Evolutionary conservation across 2,113 vertebrate species (phyloP), one percentile per base, ranked within the genome.

Genomic region (Oceanites oceanicus): DNA sequence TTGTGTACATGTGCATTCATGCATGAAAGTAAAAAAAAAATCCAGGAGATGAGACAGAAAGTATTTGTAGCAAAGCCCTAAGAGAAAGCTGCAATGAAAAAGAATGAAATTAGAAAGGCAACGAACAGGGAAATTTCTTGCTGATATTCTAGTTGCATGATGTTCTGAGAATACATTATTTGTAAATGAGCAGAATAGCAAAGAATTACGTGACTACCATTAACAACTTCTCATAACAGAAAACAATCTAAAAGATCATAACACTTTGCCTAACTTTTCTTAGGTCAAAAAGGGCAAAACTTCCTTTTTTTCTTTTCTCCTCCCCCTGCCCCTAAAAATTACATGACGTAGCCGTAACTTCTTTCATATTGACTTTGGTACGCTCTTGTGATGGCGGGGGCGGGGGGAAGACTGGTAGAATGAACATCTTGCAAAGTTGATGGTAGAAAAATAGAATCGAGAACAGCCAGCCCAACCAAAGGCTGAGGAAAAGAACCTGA

Each of bases 351-450:
- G 15, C 15, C 61, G 50, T 61, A 67, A 62, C n/a, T 52, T 87
- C 40, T 50, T 56, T 67, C 55, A 47, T 36, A 72, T 4, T 18
- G 44, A 19, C 2, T 58, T 68, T 34, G 18, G 11, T 38, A 56
- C 21, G 13, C 14, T 78, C 11, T 88, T 52, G 29, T 36, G 12
- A 42, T 10, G 16, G 20, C 10, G 38, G 7, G 18, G 18, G 45
- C 16, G 17, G 44, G 30, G 55, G 10, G 7, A 55, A 49, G 10
- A 32, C 3, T 12, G 15, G 13, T 21, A 59, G 9, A 72, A 75
- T 19, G 4, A 68, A 13, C 6, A 42, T 14, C 34, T 76, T 76
- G 25, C 20, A 72, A 15, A 1, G 0, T 0, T 38, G 26, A 20
- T 15, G 32, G 30, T 1, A 72, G 47, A n/a, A 71, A 74, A 81